Percentiles rank a stretch among this genome's conserved stretches.
Evolutionary conservation across 1,140 invertebrate species (phyloP).

Genomic region (Bombus polaris): DNA sequence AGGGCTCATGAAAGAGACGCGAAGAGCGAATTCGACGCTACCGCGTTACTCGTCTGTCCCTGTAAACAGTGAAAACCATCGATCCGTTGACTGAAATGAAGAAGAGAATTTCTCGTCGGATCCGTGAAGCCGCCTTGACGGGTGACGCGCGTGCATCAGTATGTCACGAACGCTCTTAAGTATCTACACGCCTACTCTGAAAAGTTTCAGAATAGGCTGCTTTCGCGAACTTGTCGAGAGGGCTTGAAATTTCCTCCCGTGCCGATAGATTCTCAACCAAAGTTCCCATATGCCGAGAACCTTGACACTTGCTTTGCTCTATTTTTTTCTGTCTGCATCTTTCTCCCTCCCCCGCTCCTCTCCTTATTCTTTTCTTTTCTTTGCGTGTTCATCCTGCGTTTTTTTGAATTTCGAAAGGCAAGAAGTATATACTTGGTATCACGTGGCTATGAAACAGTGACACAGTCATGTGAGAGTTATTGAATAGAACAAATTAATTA

Average conservation of each 20-base stretch:
- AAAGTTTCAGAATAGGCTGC: conserved; percentile 9
- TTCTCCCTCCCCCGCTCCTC: no score
- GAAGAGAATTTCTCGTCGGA: conserved; percentile 51
- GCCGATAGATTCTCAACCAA: neutral
- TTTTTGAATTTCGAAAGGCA: neutral
- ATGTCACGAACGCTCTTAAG: neutral
- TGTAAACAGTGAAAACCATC: conserved; percentile 76
- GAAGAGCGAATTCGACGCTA: conserved; percentile 45
- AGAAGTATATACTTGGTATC: neutral
- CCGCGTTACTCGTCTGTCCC: conserved; percentile 62
- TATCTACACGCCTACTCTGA: neutral
- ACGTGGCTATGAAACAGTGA: neutral
- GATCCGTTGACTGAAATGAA: conserved; percentile 66
- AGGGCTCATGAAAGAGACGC: conserved; percentile 50
- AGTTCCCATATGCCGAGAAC: neutral
- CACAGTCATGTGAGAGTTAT: neutral
- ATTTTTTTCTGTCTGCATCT: neutral
- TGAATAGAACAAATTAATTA: no score
- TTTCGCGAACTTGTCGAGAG: conserved; percentile 8
- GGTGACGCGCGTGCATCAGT: neutral
- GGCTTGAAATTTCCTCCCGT: conserved; percentile 11
- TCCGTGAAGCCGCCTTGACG: neutral
- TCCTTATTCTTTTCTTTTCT: no score
- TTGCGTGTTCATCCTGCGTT: neutral
- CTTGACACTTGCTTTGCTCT: neutral